Base-by-base conservation (phyloP, 2,888 invertebrate genomes). In the Julus scandinavius region DNA sequence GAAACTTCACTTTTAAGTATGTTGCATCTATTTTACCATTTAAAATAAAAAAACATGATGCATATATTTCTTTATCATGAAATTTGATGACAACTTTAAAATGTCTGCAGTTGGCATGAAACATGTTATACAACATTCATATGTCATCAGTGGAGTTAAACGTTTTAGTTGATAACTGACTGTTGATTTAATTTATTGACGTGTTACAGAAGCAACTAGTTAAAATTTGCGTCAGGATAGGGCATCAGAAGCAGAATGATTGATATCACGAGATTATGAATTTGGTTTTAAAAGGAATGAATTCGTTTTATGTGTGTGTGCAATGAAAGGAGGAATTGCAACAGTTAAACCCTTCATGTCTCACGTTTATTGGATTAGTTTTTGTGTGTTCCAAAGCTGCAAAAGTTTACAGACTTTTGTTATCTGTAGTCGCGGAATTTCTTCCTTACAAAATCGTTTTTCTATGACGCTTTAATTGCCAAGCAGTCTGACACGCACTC, bases 391-490 rank as follows among this genome's bases (percentile, higher is more conserved):
- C 29, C 72, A 72, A 72, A 72, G 29, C 11, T 72, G 72, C 29
- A 29, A 9, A 29, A 72, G 72, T 72, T 72, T 72, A 29, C 1
- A 72, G 72, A 72, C 72, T 72, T 58, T 45, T 29, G 72, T 72
- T 72, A 9, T 29, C 20, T 20, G 72, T 29, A 6, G 72, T 0
- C 72, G 72, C 29, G 72, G 72, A 72, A 72, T 72, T 29, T 20
- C 29, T 20, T 11, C 20, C 72, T 29, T 20, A 29, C 29, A 72
- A 72, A 72, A 72, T 72, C 72, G 72, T 9, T 72, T 72, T 72
- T 72, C 72, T 72, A 72, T 29, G 20, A 20, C 72, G 20, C 72
- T 72, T 72, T 72, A 72, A 72, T 72, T 72, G 72, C 72, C 20
- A 72, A 72, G 29, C 20, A 15, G 54, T 54, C 54, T 54, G 54